A percentile compares a stretch with the other conserved stretches of the same genome.
Conservation (phyloP, 2,888 invertebrate species). For the Seira sanloemensis region DNA sequence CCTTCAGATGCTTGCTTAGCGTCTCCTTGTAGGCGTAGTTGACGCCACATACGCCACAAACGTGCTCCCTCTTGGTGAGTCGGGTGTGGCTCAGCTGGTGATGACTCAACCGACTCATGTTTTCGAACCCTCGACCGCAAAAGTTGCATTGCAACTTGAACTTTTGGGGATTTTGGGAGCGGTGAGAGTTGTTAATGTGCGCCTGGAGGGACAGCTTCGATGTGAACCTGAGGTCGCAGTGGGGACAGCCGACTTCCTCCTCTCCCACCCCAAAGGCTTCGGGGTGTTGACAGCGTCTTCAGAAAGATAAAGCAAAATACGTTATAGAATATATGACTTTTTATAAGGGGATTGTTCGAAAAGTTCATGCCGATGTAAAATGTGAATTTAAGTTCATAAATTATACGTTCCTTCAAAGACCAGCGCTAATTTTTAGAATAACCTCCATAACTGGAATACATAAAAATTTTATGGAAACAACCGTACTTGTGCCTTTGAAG, state of each 20-base stretch:
- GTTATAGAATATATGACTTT: too few species aligned
- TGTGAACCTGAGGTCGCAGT: neutral
- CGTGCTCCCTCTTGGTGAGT: neutral
- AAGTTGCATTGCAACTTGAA: neutral
- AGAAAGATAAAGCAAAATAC: too few species aligned
- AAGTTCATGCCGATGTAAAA: too few species aligned
- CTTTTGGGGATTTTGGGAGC: neutral
- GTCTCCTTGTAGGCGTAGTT: neutral
- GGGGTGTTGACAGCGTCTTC: too few species aligned
- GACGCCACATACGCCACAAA: conserved; percentile 18
- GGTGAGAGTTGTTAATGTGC: conserved; percentile 8
- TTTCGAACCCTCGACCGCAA: conserved; percentile 10
- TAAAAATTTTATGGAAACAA: too few species aligned
- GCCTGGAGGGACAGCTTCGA: neutral
- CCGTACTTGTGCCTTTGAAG: neutral
- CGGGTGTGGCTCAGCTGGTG: conserved; percentile 5
- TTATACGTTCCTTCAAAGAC: too few species aligned
- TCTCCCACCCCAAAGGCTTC: neutral
- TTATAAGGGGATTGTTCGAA: too few species aligned
- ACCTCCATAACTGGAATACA: too few species aligned
- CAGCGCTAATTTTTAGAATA: too few species aligned
- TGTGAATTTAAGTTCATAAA: too few species aligned
- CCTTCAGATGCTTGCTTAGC: neutral
- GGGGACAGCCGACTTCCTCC: neutral
- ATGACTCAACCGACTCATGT: neutral